phyloP scores from a whole-genome alignment of 2,113 vertebrate genomes.

The Saguinus imperator region DNA sequence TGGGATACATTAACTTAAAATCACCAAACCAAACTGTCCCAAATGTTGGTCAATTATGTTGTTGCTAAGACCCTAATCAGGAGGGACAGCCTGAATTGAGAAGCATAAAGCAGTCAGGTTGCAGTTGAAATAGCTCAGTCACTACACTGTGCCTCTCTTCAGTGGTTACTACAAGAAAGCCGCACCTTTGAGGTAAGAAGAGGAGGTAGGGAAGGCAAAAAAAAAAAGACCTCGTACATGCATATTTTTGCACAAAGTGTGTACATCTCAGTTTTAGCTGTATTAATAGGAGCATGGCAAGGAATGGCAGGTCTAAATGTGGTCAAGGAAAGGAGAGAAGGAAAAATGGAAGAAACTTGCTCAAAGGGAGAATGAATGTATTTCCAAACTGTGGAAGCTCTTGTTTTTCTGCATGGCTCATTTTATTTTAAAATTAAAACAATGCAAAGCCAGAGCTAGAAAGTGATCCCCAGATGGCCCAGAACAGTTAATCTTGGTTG shows the following conservation, averaged over 20 bases:
- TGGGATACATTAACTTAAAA: not conserved
- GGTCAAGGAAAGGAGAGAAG: not conserved
- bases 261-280: not conserved
- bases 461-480: not conserved
- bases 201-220: fast-evolving
- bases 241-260: not conserved
- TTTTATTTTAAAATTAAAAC: conserved; percentile 32
- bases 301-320: not conserved
- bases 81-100: not conserved
- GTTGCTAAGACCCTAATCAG: not conserved
- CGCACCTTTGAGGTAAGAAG: not conserved
- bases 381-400: not conserved
- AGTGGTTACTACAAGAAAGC: not conserved
- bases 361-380: not conserved
- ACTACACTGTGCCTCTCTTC: not conserved
- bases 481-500: conserved; percentile 63
- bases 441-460: not conserved
- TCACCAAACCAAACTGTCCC: not conserved
- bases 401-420: not conserved
- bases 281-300: not conserved
- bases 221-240: not conserved
- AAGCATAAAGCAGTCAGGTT: not conserved
- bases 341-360: not conserved
- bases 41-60: not conserved
- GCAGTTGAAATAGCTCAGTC: not conserved